Conservation (phyloP, 2,797 vertebrate genomes). For the Balearica regulorum region DNA sequence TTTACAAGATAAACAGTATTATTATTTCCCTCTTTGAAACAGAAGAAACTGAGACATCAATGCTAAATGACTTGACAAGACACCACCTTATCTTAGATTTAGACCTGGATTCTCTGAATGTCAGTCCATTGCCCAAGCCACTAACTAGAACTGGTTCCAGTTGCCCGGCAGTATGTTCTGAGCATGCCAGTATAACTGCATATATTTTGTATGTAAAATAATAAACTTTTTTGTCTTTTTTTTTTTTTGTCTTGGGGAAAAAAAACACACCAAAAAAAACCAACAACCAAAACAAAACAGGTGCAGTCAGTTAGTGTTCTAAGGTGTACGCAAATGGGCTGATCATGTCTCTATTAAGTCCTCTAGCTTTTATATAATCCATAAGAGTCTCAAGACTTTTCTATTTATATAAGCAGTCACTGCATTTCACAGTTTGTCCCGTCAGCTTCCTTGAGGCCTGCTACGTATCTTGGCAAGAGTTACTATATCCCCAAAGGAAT, state of each 20-base stretch:
- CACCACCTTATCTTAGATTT: not conserved
- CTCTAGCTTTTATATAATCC: not conserved
- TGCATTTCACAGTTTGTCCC: constrained; percentile 1
- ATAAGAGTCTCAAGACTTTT: not conserved
- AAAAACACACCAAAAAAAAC: not conserved
- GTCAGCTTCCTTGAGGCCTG: not conserved
- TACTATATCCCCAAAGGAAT: not conserved
- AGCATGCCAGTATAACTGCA: not conserved
- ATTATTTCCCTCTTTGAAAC: not conserved
- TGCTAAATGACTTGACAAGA: not conserved
- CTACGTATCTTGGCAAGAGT: not conserved
- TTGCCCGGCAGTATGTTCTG: not conserved
- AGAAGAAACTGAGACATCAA: not conserved
- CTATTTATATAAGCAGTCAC: not conserved
- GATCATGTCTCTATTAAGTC: not conserved
- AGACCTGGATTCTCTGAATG: not conserved
- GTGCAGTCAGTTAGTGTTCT: not conserved
- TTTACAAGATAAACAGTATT: not conserved
- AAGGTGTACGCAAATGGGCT: not conserved
- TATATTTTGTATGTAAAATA: not conserved
- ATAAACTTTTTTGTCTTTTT: not conserved
- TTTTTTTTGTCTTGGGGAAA: not conserved
- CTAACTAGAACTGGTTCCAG: not conserved
- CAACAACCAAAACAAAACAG: not conserved
- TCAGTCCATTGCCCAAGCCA: not conserved